Evolutionary conservation across 2,797 vertebrate species (phyloP), one percentile per base, ranked within the genome.

Genomic region (Poeciliopsis gracilis): DNA sequence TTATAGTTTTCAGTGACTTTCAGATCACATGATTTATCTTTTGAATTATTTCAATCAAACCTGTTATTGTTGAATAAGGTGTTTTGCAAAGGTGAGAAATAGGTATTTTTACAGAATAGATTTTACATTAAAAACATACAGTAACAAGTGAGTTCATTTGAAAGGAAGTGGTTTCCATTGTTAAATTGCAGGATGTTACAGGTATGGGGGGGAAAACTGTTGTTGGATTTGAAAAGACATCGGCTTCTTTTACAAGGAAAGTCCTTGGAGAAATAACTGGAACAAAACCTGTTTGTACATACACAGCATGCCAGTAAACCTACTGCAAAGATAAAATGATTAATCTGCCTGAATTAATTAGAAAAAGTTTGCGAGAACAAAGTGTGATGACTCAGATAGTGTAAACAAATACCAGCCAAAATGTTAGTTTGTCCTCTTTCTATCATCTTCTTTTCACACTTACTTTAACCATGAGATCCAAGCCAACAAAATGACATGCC

Each of bases 321-420:
- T 41, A 5, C 63, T 12, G 23, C 63, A 67, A 20, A 67, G 33
- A 36, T 63, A 20, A 41, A 25, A 38, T 23, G 63, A 67, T 41
- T 67, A 20, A 41, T 67, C 63, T 67, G 63, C 33, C 63, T 41
- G 63, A 67, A 67, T 67, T 67, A 67, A 38, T 67, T 67, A 67
- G 15, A 66, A 67, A 67, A 41, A 38, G 63, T 67, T 67, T 41
- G 36, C 18, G 25, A 53, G 9, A 67, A 67, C 63, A 67, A 67
- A 25, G 33, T 25, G 20, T 67, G 20, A 67, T 67, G 36, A 67
- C 18, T 67, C 36, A 41, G 30, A 30, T 15, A 59, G 30, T 63
- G 59, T 20, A 63, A 18, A 61, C 13, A 33, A 63, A 63, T 36
- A 36, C 59, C 33, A 25, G 63, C 63, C 63, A 41, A 67, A 67